Conservation (phyloP, 2,888 invertebrate species). For the Priocnemis perturbator region DNA sequence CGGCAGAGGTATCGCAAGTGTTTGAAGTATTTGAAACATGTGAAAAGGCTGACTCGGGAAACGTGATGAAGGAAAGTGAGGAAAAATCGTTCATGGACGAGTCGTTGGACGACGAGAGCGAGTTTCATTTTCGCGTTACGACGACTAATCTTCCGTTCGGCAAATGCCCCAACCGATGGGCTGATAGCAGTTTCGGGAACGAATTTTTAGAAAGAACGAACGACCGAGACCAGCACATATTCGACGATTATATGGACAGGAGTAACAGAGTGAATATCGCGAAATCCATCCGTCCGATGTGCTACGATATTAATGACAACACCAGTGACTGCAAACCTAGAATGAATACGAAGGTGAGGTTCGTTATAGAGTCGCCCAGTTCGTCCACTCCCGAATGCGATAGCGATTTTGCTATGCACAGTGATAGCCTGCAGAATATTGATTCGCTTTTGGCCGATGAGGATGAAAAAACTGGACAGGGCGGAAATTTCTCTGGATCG, state of each 20-base stretch:
- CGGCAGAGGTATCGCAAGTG: not conserved
- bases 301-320: conserved; percentile 28
- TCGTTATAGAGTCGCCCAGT: conserved; percentile 63
- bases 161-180: conserved; percentile 60
- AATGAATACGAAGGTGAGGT: conserved; percentile 61
- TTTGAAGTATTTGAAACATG: not conserved
- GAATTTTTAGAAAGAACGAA: conserved; percentile 30
- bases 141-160: conserved; percentile 70
- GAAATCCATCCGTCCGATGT: conserved; percentile 34
- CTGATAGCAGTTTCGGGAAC: conserved; percentile 32
- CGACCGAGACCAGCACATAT: conserved; percentile 53
- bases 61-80: not conserved
- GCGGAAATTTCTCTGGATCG: not conserved
- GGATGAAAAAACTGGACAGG: conserved; percentile 7
- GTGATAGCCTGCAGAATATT: conserved; percentile 24
- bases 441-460: conserved; percentile 13
- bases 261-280: conserved; percentile 49
- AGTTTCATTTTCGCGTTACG: conserved; percentile 66
- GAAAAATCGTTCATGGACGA: conserved; percentile 30
- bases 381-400: conserved; percentile 48
- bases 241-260: conserved; percentile 68
- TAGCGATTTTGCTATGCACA: not conserved
- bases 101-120: conserved; percentile 34
- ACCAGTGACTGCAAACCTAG: conserved; percentile 32
- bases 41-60: too few relatives aligned